Evolutionary conservation across 2,888 invertebrate genomes (phyloP).

Genomic region (Lithophane leautieri): DNA sequence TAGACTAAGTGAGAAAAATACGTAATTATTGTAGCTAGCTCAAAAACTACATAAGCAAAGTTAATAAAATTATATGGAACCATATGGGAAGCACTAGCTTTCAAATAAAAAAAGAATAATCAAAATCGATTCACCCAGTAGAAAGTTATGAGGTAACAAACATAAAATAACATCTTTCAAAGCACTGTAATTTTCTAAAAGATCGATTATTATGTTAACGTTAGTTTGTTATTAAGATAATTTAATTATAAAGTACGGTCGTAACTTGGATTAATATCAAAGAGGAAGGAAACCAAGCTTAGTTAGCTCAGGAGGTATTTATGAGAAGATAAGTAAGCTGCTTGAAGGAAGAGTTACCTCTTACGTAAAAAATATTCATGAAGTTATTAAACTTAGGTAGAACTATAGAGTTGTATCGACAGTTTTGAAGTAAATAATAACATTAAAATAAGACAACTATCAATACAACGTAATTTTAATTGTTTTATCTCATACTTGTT

Average conservation of each 20-base stretch:
- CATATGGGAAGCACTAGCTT: too few species aligned
- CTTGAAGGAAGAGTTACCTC: neutral
- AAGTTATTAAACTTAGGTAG: neutral
- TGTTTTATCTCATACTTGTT: too few species aligned
- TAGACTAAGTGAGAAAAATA: too few species aligned
- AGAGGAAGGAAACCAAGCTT: conserved; percentile 36
- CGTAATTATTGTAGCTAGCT: too few species aligned
- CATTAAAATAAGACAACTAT: neutral
- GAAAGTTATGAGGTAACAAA: too few species aligned
- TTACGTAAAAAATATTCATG: neutral
- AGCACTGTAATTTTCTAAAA: conserved; percentile 3
- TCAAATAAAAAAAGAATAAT: too few species aligned
- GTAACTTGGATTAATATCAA: conserved; percentile 21
- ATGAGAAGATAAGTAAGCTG: neutral
- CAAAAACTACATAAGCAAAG: too few species aligned
- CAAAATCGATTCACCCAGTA: too few species aligned
- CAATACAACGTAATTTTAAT: too few species aligned
- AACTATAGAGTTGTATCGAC: neutral
- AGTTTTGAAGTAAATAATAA: conserved; percentile 1
- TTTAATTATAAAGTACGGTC: conserved; percentile 3
- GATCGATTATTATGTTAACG: neutral
- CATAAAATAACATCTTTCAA: neutral
- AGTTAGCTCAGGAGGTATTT: neutral
- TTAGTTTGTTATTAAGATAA: conserved; percentile 19
- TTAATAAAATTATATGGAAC: too few species aligned